Evolutionary conservation across 2,888 invertebrate genomes (phyloP).

Genomic region (Pyrrhosoma nymphula): DNA sequence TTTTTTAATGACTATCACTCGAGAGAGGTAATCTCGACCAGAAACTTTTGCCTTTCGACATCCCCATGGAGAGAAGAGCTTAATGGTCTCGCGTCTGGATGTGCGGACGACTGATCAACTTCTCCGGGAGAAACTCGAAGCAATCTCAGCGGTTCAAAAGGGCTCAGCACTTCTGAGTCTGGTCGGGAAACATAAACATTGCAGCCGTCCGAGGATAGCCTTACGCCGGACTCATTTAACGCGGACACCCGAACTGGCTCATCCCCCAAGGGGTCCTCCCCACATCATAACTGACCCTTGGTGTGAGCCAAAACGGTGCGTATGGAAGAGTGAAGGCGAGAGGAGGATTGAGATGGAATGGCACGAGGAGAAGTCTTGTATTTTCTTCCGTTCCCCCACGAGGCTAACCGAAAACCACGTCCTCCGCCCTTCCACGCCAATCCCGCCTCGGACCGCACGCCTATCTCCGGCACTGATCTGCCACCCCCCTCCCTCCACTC

Average conservation of each 20-base stretch:
- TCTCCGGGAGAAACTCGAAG: background rate
- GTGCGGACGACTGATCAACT: constrained; percentile 11
- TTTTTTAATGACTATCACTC: background rate
- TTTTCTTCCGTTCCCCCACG: background rate
- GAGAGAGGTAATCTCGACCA: background rate
- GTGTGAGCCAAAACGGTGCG: background rate
- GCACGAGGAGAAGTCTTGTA: background rate
- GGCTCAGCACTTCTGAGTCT: background rate
- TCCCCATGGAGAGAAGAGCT: background rate
- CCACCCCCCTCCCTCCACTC: too few species aligned
- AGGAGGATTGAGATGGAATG: background rate
- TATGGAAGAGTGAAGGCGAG: background rate
- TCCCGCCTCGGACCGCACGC: background rate
- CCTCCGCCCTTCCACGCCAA: background rate
- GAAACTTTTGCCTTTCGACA: background rate
- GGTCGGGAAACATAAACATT: background rate
- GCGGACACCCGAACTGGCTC: background rate
- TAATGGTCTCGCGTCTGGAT: constrained; percentile 8
- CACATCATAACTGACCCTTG: background rate
- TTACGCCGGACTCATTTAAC: background rate
- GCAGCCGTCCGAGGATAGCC: background rate
- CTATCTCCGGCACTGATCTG: constrained; percentile 19
- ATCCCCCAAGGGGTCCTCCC: background rate
- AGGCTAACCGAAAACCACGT: background rate
- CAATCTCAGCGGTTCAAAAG: background rate